Evolutionary conservation across 2,888 invertebrate genomes (phyloP), one percentile per base, ranked within the genome.

Genomic region (Ceraclea dissimilis): DNA sequence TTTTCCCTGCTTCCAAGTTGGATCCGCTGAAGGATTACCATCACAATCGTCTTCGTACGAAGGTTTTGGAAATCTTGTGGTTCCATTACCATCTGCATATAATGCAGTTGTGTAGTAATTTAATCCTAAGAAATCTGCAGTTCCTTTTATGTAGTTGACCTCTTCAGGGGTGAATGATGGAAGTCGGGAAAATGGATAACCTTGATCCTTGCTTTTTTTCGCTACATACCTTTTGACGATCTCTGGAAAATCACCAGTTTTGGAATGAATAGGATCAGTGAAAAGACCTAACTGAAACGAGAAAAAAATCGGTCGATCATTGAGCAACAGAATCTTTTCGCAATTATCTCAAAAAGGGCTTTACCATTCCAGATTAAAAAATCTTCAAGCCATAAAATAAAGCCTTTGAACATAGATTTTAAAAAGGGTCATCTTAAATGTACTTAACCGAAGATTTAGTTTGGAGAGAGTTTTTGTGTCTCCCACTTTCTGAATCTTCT

Each of bases 91-190:
- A 13, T 39, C 26, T 4, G 34, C 1, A 70, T 71, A 49, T 6
- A 79, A 64, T 57, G 66, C 66, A 5, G 79, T 71, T 0, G 81
- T 78, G 67, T 89, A 89, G 60, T 83, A 79, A 64, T 88, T 88
- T 2, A 88, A 67, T 6, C 85, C 87, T 58, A 88, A 79, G 69
- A 83, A 86, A 66, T 90, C 90, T 0, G 80, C 76, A 1, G 67
- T 65, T 19, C 76, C 82, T 13, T 71, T 74, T n/a, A 87, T 75
- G 51, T 74, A 74, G 44, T 75, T 69, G 2, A 85, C 74, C 75
- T 86, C 85, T 51, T 81, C 75, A 0, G 67, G 59, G 1, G 80
- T 79, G 56, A 85, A 80, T 63, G 70, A 69, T 1, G 83, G 83
- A 20, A 86, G 67, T 53, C 84, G 75, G 0, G 84, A 82, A 50